These are phyloP conservation scores for Lucilia cuprina DNA, from an alignment of 1,140 invertebrate species.

Conservation along the genomic window DNA sequence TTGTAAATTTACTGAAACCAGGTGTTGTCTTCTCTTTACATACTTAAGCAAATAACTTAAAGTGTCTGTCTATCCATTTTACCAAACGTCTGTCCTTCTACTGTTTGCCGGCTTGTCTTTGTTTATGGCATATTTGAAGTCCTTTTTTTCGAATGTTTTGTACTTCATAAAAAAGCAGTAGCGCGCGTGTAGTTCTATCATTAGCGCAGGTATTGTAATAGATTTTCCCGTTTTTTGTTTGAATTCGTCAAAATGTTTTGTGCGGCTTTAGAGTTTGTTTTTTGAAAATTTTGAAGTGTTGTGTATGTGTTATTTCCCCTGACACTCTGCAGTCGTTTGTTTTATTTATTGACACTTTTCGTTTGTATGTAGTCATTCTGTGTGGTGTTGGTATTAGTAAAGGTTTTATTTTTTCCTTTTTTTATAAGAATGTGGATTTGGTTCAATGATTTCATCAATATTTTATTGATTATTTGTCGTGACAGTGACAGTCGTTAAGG, in stretches of 20 bases:
- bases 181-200: no score
- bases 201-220: no score
- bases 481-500: no score
- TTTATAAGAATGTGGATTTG: background rate
- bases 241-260: no score
- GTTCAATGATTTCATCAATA: conserved; percentile 19
- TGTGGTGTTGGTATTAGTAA: no score
- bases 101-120: background rate
- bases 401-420: no score
- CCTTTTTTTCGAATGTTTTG: background rate
- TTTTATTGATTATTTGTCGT: background rate
- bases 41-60: background rate
- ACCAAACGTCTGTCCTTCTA: background rate
- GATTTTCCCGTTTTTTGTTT: no score
- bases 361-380: background rate
- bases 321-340: no score
- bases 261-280: no score
- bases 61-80: background rate
- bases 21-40: background rate
- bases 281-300: background rate
- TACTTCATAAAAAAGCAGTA: no score
- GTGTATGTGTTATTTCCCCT: background rate
- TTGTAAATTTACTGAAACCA: background rate
- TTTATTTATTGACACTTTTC: background rate
- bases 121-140: background rate